Base-by-base conservation (phyloP, 2,888 invertebrate species). In the Gastrophysa polygoni region DNA sequence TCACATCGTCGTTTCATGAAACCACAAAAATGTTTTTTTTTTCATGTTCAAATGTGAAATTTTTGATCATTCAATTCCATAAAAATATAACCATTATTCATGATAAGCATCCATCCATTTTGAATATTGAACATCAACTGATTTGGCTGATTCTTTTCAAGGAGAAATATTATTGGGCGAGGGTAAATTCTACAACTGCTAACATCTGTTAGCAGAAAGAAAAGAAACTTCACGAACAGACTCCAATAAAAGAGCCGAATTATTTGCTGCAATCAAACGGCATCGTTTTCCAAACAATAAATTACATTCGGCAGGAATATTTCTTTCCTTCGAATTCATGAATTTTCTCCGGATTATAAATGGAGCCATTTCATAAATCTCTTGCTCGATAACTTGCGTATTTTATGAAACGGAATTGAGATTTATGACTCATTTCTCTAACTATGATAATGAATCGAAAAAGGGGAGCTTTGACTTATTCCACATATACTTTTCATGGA, bases 281-380 rank as follows among this genome's bases (percentile, higher is more conserved):
- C 74, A 72, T 76, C 71, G 71, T 74, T 72, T 71, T 70, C 73
- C 71, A 71, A 75, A 76, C 76, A 77, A 77, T 77, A 77, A 78
- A 78, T 78, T 78, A 76, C 73, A 68, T 70, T 67, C 71, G 59
- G 60, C 65, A 66, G 68, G 68, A 70, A 71, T 73, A 75, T 73
- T 75, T 75, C 73, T 72, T 71, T 64, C 69, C 66, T 57, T 70
- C 63, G 65, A 63, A 68, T 70, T 75, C 73, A 75, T 76, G 76
- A 77, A 77, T 77, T 74, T 74, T 34, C 71, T 68, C 58, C 60
- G 66, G 71, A 74, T 76, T 73, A 77, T 77, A 76, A 75, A 77
- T 75, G 74, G 74, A 68, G 69, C 69, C 69, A 73, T 75, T 74
- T 74, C 73, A 75, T 76, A 77, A 77, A 77, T 77, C 77, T 74